These are phyloP conservation scores for Rhagologus leucostigma DNA, from an alignment of 2,113 vertebrate genomes.

Conservation along the genomic window DNA sequence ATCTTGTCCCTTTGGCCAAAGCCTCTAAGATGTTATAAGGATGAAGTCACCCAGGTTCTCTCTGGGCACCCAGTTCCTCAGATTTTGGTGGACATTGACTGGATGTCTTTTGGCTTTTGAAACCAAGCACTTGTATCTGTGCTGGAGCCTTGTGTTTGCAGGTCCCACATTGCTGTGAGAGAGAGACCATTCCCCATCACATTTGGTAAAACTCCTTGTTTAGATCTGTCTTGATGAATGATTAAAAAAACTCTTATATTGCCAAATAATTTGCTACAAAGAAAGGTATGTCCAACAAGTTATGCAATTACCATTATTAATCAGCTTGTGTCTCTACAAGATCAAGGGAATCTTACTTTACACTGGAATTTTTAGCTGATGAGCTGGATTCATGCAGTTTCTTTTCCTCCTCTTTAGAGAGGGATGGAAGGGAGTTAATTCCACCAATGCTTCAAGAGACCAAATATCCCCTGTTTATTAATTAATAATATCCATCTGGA, in stretches of 20 bases:
- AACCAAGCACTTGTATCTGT: neutral
- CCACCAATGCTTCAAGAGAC: neutral
- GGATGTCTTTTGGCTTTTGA: neutral
- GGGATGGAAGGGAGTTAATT: constrained; percentile 31
- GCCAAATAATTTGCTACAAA: constrained; percentile 39
- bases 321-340: constrained; percentile 13
- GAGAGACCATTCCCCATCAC: neutral
- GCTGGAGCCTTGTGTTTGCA: neutral
- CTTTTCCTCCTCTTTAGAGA: constrained; percentile 1
- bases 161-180: neutral
- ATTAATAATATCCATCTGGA: constrained; percentile 54
- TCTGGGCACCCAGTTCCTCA: neutral
- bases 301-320: constrained; percentile 57
- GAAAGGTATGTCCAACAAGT: constrained; percentile 6
- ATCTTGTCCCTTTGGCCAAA: neutral
- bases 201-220: neutral
- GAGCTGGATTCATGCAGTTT: neutral
- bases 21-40: neutral
- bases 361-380: constrained; percentile 27
- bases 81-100: neutral
- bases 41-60: neutral
- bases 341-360: constrained; percentile 38
- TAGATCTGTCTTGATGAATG: neutral
- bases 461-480: constrained; percentile 32
- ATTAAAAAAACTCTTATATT: neutral